phyloP scores from a whole-genome alignment of 2,797 vertebrate species.

The Synanceia verrucosa region DNA sequence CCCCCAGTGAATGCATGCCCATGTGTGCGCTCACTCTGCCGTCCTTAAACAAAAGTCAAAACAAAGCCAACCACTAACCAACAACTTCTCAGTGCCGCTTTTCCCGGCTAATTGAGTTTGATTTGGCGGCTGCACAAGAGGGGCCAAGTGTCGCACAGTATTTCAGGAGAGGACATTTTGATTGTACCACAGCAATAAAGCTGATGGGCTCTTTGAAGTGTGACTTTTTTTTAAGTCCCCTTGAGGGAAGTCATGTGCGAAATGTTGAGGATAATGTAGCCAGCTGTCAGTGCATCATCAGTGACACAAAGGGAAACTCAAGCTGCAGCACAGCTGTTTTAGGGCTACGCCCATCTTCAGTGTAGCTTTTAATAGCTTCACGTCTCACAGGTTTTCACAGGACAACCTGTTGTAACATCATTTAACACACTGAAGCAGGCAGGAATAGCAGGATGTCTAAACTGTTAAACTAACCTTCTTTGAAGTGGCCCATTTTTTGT shows the following conservation, averaged over 20 bases:
- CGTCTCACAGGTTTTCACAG: slow-evolving; percentile 51
- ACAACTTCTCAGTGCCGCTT: slow-evolving; percentile 49
- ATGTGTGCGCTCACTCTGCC: slow-evolving; percentile 9
- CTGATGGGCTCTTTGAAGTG: slow-evolving; percentile 75
- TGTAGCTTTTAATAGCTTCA: slow-evolving; percentile 42
- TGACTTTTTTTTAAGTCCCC: slow-evolving; percentile 64
- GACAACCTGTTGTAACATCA: slow-evolving; percentile 12
- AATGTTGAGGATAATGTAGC: slow-evolving; percentile 73
- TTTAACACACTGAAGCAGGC: slow-evolving; percentile 20
- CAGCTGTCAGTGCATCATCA: slow-evolving; percentile 73
- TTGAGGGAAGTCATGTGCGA: slow-evolving; percentile 72
- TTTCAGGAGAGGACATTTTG: slow-evolving; percentile 74
- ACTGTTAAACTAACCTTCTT: slow-evolving; percentile 14
- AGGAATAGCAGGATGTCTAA: neutral
- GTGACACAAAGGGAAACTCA: slow-evolving; percentile 61
- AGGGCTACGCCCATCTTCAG: slow-evolving; percentile 45
- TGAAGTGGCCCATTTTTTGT: neutral
- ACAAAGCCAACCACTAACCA: slow-evolving; percentile 61
- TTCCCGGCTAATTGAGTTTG: slow-evolving; percentile 75
- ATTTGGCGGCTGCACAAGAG: slow-evolving; percentile 63
- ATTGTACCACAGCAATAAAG: slow-evolving; percentile 61
- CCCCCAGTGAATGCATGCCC: slow-evolving; percentile 22
- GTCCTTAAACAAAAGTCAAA: slow-evolving; percentile 62
- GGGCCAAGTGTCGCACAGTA: slow-evolving; percentile 59
- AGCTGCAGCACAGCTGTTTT: slow-evolving; percentile 65